A percentile compares a stretch with the other conserved stretches of the same genome.
These are phyloP conservation scores for Stenurella melanura DNA, from an alignment of 2,888 invertebrate species.

Conservation along the genomic window DNA sequence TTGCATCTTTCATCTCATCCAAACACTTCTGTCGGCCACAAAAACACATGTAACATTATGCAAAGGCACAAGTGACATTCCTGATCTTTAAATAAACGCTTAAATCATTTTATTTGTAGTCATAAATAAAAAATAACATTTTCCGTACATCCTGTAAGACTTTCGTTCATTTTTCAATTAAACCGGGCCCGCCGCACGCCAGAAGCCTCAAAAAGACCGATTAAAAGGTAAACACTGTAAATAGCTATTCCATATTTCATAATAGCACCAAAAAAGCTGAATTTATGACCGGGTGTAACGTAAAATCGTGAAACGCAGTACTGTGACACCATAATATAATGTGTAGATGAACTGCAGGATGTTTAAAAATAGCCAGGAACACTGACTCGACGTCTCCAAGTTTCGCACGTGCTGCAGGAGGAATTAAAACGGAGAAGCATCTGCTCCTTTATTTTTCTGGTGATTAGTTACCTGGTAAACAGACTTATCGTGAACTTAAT, in stretches of 20 bases:
- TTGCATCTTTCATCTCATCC: background rate
- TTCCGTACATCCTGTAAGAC: slow-evolving; percentile 4
- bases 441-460: slow-evolving; percentile 16
- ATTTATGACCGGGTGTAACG: slow-evolving; percentile 8
- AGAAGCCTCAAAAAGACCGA: background rate
- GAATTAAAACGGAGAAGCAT: slow-evolving; percentile 5
- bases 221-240: background rate
- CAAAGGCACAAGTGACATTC: slow-evolving; percentile 14
- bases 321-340: slow-evolving; percentile 19
- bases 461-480: background rate
- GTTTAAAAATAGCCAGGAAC: slow-evolving; percentile 35
- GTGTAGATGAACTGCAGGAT: slow-evolving; percentile 32
- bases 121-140: slow-evolving; percentile 13
- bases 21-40: background rate
- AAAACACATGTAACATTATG: slow-evolving; percentile 22
- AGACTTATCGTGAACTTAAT: too few species aligned
- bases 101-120: slow-evolving; percentile 12
- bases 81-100: slow-evolving; percentile 9
- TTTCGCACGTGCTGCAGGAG: slow-evolving; percentile 32
- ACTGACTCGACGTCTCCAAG: slow-evolving; percentile 27
- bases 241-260: slow-evolving; percentile 23
- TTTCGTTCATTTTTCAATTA: background rate
- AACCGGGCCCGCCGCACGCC: background rate
- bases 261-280: background rate
- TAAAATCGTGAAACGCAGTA: slow-evolving; percentile 11